phyloP scores from a whole-genome alignment of 2,888 invertebrate genomes.

The Aethes cnicana region DNA sequence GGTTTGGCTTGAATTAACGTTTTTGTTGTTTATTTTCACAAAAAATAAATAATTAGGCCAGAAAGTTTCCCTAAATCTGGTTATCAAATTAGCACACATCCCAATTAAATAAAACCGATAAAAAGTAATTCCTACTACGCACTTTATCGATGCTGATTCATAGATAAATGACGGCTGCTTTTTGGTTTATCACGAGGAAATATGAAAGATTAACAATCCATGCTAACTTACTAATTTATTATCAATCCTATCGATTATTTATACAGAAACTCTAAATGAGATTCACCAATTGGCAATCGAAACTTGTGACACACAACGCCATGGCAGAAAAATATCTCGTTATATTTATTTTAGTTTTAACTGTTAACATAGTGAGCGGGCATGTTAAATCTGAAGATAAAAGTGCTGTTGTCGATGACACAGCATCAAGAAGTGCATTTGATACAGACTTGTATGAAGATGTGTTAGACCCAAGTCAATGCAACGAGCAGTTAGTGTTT shows the following conservation, averaged over 20 bases:
- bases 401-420: background rate
- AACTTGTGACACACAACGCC: background rate
- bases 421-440: constrained; percentile 25
- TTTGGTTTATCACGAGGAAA: background rate
- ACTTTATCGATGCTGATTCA: background rate
- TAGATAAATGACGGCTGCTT: too few relatives aligned
- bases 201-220: background rate
- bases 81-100: too few relatives aligned
- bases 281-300: background rate
- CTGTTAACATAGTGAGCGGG: background rate
- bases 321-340: background rate
- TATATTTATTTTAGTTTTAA: background rate
- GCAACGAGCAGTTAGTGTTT: constrained; percentile 29
- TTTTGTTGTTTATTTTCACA: too few relatives aligned
- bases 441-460: constrained; percentile 30
- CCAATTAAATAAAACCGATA: background rate
- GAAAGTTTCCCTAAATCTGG: too few relatives aligned
- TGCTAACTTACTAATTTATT: background rate
- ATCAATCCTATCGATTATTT: background rate
- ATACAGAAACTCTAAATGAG: background rate
- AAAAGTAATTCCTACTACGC: background rate
- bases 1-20: too few relatives aligned
- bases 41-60: too few relatives aligned
- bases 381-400: background rate
- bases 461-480: constrained; percentile 29